Percentiles rank a stretch among this genome's conserved stretches.
Conservation (phyloP, 2,888 invertebrate genomes). For the Itoplectis maculator region DNA sequence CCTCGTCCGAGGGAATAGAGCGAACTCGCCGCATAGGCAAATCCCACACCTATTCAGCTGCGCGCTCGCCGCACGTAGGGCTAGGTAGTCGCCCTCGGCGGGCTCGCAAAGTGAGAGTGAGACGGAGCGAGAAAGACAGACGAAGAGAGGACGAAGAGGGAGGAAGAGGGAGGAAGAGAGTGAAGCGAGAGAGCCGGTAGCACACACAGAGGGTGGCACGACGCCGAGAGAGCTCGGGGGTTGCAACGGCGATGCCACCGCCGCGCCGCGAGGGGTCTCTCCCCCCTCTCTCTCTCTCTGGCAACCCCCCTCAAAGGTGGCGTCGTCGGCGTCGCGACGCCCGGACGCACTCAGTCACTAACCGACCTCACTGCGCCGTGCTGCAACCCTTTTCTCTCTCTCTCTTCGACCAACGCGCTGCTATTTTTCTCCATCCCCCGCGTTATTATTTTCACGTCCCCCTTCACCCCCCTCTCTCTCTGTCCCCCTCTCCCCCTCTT, state of each 20-base stretch:
- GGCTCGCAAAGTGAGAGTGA: no score
- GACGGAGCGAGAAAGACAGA: no score
- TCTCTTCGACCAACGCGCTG: not conserved
- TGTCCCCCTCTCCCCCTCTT: not conserved
- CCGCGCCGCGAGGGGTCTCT: not conserved
- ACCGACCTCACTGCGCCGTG: constrained; percentile 82
- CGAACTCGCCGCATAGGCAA: not conserved
- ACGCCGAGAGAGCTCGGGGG: constrained; percentile 51
- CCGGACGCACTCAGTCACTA: constrained; percentile 82
- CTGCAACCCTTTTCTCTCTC: constrained; percentile 72
- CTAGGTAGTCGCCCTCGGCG: constrained; percentile 9
- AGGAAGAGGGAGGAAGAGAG: no score
- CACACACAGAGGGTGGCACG: constrained; percentile 14
- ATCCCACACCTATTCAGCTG: not conserved
- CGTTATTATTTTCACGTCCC: not conserved
- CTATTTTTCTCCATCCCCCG: not conserved
- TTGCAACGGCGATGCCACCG: constrained; percentile 50
- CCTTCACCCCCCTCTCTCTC: not conserved
- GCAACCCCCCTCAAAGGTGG: constrained; percentile 63
- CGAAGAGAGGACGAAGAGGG: no score
- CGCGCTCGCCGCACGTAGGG: not conserved
- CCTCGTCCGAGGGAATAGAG: no score
- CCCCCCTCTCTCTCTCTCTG: no score
- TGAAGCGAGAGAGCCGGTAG: constrained; percentile 72
- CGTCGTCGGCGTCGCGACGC: constrained; percentile 84